Evolutionary conservation across 2,888 invertebrate species (phyloP).

Genomic region (Byasa hedistus): DNA sequence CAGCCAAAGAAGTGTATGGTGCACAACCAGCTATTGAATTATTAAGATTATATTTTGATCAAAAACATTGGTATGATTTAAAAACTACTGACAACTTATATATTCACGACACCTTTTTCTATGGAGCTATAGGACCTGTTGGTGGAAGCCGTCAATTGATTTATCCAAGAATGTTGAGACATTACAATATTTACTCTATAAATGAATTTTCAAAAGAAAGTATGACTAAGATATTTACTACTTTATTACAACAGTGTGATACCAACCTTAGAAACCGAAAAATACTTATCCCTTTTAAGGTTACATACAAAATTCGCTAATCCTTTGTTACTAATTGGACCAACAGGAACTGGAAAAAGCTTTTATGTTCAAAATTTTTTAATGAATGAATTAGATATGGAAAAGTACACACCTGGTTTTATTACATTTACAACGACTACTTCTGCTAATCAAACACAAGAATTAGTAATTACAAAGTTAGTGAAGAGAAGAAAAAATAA

Average conservation of each 20-base stretch:
- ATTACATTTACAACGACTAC: constrained; percentile 92
- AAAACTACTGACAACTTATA: constrained; percentile 89
- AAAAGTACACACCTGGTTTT: constrained; percentile 86
- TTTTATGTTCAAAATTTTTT: constrained; percentile 87
- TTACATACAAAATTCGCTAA: constrained; percentile 85
- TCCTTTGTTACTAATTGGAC: constrained; percentile 87
- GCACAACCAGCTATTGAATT: constrained; percentile 93
- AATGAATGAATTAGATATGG: constrained; percentile 84
- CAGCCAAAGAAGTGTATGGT: constrained; percentile 89
- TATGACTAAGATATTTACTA: constrained; percentile 90
- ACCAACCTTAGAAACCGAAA: constrained; percentile 92
- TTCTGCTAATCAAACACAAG: constrained; percentile 89
- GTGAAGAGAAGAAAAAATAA: constrained; percentile 85
- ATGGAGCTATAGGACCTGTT: constrained; percentile 93
- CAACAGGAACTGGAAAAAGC: constrained; percentile 93
- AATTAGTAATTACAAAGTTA: constrained; percentile 85
- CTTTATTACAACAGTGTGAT: constrained; percentile 87
- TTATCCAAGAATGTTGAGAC: constrained; percentile 91
- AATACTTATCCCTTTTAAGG: constrained; percentile 87
- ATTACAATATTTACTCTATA: constrained; percentile 92
- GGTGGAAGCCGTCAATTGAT: constrained; percentile 94
- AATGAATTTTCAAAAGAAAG: constrained; percentile 93
- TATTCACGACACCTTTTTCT: constrained; percentile 87
- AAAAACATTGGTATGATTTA: constrained; percentile 93
- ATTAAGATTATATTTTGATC: constrained; percentile 89